Conservation (phyloP, 30 jellyfish, hydroid and myxozoan species). For the Pelagia noctiluca region DNA sequence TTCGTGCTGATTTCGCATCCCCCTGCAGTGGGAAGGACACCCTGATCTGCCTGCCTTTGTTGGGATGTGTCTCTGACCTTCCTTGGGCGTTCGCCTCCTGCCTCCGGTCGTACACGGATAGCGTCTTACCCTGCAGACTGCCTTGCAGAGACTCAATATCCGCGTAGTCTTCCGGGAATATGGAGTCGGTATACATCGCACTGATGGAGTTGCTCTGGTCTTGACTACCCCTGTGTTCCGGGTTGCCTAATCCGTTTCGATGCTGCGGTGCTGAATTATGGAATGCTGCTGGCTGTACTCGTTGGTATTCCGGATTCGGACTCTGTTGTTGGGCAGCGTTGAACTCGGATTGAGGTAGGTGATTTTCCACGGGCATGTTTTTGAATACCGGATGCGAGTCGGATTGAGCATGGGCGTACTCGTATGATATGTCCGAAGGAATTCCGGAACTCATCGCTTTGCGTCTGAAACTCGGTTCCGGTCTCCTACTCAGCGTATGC, state of each 20-base stretch:
- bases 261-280: too few species aligned
- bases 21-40: constrained; percentile 64
- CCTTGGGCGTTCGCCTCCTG: constrained; percentile 71
- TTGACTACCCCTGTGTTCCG: constrained; percentile 21
- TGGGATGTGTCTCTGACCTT: constrained; percentile 49
- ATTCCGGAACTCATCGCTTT: neutral
- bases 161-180: constrained; percentile 93
- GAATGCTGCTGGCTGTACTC: neutral
- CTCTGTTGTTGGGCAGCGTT: neutral
- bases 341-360: constrained; percentile 16
- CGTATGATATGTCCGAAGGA: neutral
- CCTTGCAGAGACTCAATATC: constrained; percentile 91
- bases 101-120: constrained; percentile 78
- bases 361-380: neutral
- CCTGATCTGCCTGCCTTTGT: constrained; percentile 19
- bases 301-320: neutral
- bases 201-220: constrained; percentile 64
- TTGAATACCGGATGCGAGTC: neutral
- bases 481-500: constrained; percentile 53
- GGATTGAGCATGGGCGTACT: neutral
- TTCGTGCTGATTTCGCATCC: constrained; percentile 14
- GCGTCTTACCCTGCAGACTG: constrained; percentile 90
- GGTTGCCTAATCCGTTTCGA: constrained; percentile 12
- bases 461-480: neutral
- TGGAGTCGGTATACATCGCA: constrained; percentile 86